These are phyloP conservation scores for Malachius bipustulatus DNA, from an alignment of 2,888 invertebrate species.

Conservation along the genomic window DNA sequence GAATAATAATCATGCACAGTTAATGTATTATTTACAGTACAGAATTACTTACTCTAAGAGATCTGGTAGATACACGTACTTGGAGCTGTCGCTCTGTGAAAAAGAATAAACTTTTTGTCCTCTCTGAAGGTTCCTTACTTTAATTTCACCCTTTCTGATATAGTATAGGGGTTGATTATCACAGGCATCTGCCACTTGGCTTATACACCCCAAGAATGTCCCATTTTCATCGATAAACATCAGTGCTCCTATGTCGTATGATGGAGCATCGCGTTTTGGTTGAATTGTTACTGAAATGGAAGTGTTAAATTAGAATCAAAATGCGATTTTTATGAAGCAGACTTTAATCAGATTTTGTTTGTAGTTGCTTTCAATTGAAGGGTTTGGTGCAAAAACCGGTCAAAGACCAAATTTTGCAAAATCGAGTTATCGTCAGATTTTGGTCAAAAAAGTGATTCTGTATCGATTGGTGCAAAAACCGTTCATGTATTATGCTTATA, in stretches of 20 bases:
- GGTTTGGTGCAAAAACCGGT: too few species aligned
- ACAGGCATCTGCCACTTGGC: slow-evolving; percentile 87
- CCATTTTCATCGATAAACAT: slow-evolving; percentile 73
- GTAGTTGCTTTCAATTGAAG: too few species aligned
- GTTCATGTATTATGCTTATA: too few species aligned
- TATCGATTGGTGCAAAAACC: too few species aligned
- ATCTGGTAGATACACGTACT: slow-evolving; percentile 61
- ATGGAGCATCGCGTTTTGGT: slow-evolving; percentile 57
- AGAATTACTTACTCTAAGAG: slow-evolving; percentile 54
- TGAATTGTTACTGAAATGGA: slow-evolving; percentile 66
- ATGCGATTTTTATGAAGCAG: too few species aligned
- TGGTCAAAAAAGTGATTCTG: too few species aligned
- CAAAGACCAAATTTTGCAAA: too few species aligned
- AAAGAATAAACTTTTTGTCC: slow-evolving; percentile 74
- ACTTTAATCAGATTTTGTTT: too few species aligned
- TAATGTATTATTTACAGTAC: too few species aligned
- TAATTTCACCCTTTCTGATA: slow-evolving; percentile 66
- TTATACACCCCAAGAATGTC: slow-evolving; percentile 65
- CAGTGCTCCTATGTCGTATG: slow-evolving; percentile 77
- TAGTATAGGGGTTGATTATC: slow-evolving; percentile 78
- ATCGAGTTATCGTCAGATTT: too few species aligned
- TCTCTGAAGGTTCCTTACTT: slow-evolving; percentile 48
- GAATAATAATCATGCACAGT: too few species aligned
- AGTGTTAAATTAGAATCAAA: too few species aligned
- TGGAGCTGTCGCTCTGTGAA: slow-evolving; percentile 63